A percentile compares a stretch with the other conserved stretches of the same genome.
Conservation (phyloP, 1,140 invertebrate species). For the Apocrypta bakeri region DNA sequence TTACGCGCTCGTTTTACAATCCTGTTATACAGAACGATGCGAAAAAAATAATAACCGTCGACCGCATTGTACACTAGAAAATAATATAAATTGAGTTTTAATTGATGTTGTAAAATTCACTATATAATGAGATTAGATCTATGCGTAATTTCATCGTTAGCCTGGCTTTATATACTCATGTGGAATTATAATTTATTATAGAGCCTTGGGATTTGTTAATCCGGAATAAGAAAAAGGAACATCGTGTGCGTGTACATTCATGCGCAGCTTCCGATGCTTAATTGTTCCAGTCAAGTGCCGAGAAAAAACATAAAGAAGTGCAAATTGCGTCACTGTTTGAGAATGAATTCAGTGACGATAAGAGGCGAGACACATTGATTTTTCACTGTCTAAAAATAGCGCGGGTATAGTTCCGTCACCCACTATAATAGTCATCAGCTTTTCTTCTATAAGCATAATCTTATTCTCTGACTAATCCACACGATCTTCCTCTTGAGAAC, state of each 20-base stretch:
- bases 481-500: background rate
- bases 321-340: background rate
- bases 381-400: background rate
- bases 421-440: background rate
- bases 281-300: background rate
- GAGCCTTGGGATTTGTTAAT: background rate
- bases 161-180: no score
- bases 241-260: background rate
- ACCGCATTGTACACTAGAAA: no score
- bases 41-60: background rate
- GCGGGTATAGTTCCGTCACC: background rate
- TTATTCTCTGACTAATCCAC: background rate
- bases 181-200: background rate
- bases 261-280: no score
- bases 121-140: background rate
- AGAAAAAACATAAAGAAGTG: background rate
- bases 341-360: background rate
- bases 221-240: background rate
- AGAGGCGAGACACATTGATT: background rate
- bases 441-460: background rate
- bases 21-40: background rate
- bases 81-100: no score
- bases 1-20: background rate
- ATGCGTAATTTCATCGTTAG: background rate
- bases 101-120: background rate